Base-by-base conservation (phyloP, 1,140 invertebrate genomes). In the Monomorium pharaonis region DNA sequence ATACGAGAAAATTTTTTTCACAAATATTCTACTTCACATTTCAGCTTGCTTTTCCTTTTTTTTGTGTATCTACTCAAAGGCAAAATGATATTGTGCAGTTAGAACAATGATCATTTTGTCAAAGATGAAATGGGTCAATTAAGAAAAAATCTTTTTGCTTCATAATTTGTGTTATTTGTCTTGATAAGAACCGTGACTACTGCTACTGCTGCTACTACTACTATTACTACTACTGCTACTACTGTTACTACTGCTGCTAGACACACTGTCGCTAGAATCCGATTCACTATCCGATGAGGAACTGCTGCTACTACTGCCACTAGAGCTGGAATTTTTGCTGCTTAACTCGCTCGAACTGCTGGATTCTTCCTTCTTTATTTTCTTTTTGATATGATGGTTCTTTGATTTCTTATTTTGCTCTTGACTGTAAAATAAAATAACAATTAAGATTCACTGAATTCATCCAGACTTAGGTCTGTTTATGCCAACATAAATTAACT, bases 221-320 rank as follows among this genome's bases (percentile, higher is more conserved):
- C 84, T 90, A 58, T 62, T 91, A 56, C 42, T 89, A 21, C 85
- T 90, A 65, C 60, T 89, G 24, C 86, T 91, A 56, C 85, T 92
- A 42, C 80, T 91, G 49, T 69, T 87, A 49, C 84, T 92, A 30
- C 81, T 92, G 51, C 87, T 92, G 21, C 92, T 93, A 18, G 91
- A 91, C 47, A 77, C 65, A 78, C 91, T 91, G 10, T 91, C 91
- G 60, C 77, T 91, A 49, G 91, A 91, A 58, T 92, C 91, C 9
- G 91, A 92, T 72, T 92, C 91, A 62, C 90, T 92, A 37, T 92
- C 91, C 0, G 92, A 92, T 7, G 91, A 88, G 56, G 90, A 91
- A 62, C 80, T 89, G 65, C 90, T 92, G 30, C 78, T 87, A 24
- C 87, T 89, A 56, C 81, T 89, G n/a, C 67, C 70, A 47, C 85